Evolutionary conservation across 1,140 invertebrate species (phyloP).

Genomic region (Melipona quadrifasciata): DNA sequence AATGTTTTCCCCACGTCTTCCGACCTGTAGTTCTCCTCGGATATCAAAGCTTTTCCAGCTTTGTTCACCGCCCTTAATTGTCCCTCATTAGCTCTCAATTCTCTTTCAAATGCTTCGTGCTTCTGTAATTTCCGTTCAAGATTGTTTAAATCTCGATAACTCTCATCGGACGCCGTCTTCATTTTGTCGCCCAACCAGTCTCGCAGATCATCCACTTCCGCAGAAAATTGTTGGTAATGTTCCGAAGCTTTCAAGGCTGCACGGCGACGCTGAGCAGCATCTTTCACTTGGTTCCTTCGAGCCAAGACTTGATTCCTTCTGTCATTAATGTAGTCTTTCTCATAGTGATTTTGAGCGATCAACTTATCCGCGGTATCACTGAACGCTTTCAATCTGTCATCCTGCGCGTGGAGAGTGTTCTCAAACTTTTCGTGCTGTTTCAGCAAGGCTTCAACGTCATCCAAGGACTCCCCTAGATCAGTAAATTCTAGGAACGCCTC

Average conservation of each 20-base stretch:
- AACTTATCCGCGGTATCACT: conserved; percentile 93
- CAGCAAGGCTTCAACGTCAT: conserved; percentile 96
- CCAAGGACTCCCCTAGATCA: conserved; percentile 94
- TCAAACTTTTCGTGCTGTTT: conserved; percentile 98
- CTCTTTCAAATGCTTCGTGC: conserved; percentile 98
- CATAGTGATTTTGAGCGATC: conserved; percentile 92
- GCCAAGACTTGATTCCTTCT: conserved; percentile 89
- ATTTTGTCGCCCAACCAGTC: conserved; percentile 97
- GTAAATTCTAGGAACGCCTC: conserved; percentile 95
- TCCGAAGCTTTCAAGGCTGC: conserved; percentile 89
- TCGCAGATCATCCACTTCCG: conserved; percentile 93
- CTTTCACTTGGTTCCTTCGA: conserved; percentile 88
- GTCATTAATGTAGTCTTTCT: conserved; percentile 89
- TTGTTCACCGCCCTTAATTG: conserved; percentile 93
- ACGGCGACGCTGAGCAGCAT: conserved; percentile 87
- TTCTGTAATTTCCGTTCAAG: conserved; percentile 97
- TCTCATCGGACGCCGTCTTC: conserved; percentile 95
- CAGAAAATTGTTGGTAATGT: conserved; percentile 92
- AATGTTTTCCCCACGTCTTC: conserved; percentile 86
- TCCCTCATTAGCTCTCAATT: conserved; percentile 95
- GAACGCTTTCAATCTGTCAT: conserved; percentile 94
- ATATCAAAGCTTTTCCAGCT: conserved; percentile 87
- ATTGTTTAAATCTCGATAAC: conserved; percentile 95
- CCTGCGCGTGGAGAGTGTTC: conserved; percentile 95
- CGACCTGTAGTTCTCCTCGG: conserved; percentile 87